These are phyloP conservation scores for Aspidiotus destructor DNA, from an alignment of 2,888 invertebrate species.

Conservation along the genomic window DNA sequence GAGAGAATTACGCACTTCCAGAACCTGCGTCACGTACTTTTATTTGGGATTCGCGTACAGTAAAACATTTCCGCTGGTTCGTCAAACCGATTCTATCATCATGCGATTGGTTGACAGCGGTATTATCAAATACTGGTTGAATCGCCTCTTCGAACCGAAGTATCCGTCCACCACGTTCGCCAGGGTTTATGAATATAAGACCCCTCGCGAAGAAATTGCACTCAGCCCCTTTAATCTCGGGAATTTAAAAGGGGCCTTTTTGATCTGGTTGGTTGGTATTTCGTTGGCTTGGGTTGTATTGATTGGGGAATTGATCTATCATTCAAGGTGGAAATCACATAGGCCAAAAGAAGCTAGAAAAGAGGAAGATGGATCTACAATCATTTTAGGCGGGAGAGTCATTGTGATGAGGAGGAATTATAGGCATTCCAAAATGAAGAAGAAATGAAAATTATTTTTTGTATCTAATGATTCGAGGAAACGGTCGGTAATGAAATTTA, in stretches of 20 bases:
- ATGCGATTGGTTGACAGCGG: slow-evolving; percentile 34
- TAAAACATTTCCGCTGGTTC: slow-evolving; percentile 30
- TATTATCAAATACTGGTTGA: slow-evolving; percentile 34
- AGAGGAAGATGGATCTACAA: no score
- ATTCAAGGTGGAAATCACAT: no score
- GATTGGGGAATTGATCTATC: slow-evolving; percentile 20
- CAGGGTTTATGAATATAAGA: slow-evolving; percentile 34
- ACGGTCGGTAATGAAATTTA: no score
- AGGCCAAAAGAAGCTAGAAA: no score
- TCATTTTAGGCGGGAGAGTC: no score
- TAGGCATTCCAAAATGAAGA: no score
- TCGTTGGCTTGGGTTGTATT: slow-evolving; percentile 26
- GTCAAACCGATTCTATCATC: slow-evolving; percentile 32
- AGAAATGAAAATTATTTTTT: no score
- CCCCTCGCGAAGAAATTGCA: slow-evolving; percentile 8
- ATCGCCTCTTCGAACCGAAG: slow-evolving; percentile 27
- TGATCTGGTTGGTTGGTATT: slow-evolving; percentile 30
- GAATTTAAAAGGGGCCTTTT: slow-evolving; percentile 33
- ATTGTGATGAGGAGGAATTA: no score
- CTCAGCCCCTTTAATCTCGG: slow-evolving; percentile 27
- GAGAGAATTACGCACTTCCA: slow-evolving; percentile 32
- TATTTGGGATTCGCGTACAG: slow-evolving; percentile 32
- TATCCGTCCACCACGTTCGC: slow-evolving; percentile 32
- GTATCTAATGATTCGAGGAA: no score
- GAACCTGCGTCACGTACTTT: slow-evolving; percentile 28